A percentile compares a stretch with the other conserved stretches of the same genome.
Evolutionary conservation across 2,797 vertebrate species (phyloP).

Genomic region (Myotis planiceps): DNA sequence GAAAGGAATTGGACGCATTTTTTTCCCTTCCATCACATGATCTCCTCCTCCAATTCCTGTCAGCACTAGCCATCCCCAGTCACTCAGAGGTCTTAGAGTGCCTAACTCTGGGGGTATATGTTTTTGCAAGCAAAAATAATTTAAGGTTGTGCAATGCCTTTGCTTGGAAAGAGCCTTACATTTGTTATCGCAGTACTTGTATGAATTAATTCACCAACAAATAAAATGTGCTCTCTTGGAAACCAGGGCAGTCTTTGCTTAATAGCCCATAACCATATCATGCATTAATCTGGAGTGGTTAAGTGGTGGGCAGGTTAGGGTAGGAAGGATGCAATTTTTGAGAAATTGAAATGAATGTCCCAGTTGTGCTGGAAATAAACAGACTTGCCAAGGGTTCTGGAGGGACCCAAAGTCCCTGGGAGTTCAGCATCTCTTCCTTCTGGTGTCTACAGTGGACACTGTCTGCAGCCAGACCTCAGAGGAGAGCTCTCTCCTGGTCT

Average conservation of each 20-base stretch:
- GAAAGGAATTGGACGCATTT: no score
- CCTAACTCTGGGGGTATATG: neutral
- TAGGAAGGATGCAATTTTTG: neutral
- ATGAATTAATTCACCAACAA: constrained; percentile 27
- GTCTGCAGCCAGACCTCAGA: neutral
- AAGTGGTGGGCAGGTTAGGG: neutral
- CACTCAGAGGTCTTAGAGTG: neutral
- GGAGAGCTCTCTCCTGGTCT: neutral
- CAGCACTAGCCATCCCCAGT: neutral
- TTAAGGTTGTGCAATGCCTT: neutral
- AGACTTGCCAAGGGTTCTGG: neutral
- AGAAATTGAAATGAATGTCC: constrained; percentile 27
- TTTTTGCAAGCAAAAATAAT: neutral
- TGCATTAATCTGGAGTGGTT: neutral
- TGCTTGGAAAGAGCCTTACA: constrained; percentile 6
- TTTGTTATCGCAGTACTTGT: neutral
- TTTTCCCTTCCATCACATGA: neutral
- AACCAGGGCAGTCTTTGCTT: neutral
- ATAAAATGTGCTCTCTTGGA: constrained; percentile 7
- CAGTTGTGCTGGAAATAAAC: neutral
- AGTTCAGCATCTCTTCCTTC: neutral
- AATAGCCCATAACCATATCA: neutral
- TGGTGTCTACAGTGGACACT: neutral
- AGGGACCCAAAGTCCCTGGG: neutral
- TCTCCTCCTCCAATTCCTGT: neutral